Evolutionary conservation across 53 echinoderm and acorn worm genomes (phyloP).

Genomic region (Arbacia lixula): DNA sequence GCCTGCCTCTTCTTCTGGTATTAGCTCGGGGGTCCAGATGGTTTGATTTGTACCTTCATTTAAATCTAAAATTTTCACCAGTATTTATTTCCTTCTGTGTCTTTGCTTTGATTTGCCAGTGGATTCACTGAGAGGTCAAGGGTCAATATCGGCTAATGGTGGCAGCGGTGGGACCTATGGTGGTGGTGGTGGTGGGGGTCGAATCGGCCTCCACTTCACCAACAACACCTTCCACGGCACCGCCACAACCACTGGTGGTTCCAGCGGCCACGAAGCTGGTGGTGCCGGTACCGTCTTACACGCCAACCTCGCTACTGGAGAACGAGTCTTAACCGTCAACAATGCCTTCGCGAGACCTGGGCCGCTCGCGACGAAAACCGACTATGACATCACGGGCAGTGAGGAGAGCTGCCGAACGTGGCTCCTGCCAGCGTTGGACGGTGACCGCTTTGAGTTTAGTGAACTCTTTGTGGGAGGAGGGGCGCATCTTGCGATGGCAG

Average conservation of each 20-base stretch:
- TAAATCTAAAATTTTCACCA: no score
- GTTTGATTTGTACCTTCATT: no score
- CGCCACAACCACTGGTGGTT: conserved; percentile 65
- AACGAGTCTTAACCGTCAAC: conserved; percentile 57
- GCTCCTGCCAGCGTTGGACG: conserved; percentile 68
- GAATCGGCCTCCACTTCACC: conserved; percentile 71
- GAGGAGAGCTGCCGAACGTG: conserved; percentile 81
- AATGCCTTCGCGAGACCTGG: conserved; percentile 40
- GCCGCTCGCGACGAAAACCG: neutral
- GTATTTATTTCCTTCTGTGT: no score
- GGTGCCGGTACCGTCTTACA: conserved; percentile 81
- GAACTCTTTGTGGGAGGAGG: conserved; percentile 65
- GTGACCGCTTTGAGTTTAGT: conserved; percentile 55
- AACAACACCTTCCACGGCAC: conserved; percentile 66
- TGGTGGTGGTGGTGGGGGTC: conserved; percentile 89
- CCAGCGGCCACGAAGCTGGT: conserved; percentile 72
- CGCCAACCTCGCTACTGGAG: conserved; percentile 33
- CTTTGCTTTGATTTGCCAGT: neutral
- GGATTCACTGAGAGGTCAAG: neutral
- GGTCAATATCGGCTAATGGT: conserved; percentile 60
- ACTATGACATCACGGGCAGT: conserved; percentile 45
- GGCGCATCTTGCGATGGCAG: conserved; percentile 74
- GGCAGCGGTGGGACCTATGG: conserved; percentile 84
- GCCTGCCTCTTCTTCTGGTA: no score
- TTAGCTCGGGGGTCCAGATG: no score